A percentile compares a stretch with the other conserved stretches of the same genome.
Evolutionary conservation across 2,888 invertebrate genomes (phyloP).

Genomic region (Nematopogon swammerdamellus): DNA sequence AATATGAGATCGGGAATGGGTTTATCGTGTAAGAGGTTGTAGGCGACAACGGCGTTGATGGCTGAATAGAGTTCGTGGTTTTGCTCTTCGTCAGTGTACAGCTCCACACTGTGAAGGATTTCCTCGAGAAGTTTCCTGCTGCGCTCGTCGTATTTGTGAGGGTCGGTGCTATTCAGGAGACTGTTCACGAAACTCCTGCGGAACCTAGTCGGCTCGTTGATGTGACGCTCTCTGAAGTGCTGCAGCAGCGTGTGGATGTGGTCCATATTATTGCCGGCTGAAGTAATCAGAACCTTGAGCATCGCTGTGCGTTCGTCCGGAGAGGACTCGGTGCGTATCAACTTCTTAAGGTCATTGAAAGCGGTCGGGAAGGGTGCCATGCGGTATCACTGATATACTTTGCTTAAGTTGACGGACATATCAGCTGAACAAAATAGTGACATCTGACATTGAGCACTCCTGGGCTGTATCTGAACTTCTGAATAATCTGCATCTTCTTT

Average conservation of each 20-base stretch:
- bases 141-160: conserved; percentile 20
- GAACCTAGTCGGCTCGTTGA: conserved; percentile 19
- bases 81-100: conserved; percentile 21
- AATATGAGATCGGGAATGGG: conserved; percentile 23
- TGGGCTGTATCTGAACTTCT: too few relatives aligned
- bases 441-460: too few relatives aligned
- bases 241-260: conserved; percentile 21
- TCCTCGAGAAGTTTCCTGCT: conserved; percentile 28
- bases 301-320: conserved; percentile 22
- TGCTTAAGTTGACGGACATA: neutral
- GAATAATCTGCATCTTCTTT: too few relatives aligned
- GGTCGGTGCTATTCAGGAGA: conserved; percentile 17
- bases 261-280: conserved; percentile 18
- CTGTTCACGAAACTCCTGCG: conserved; percentile 21
- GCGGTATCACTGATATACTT: conserved; percentile 23
- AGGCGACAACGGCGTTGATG: conserved; percentile 21
- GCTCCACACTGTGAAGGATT: conserved; percentile 23
- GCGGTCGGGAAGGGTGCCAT: conserved; percentile 28
- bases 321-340: conserved; percentile 24
- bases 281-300: conserved; percentile 21
- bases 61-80: conserved; percentile 20
- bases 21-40: conserved; percentile 19
- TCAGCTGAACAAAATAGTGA: too few relatives aligned
- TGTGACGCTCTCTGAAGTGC: conserved; percentile 24
- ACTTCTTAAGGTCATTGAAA: conserved; percentile 25